Conservation (phyloP, 1,140 invertebrate species). For the Bombyx mori region ASM3026992v2 NC_085121.1:12724501-12725000, state of each 20-base stretch:
- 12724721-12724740: no score
- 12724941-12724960: conserved; percentile 76
- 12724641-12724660: no score
- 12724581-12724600: no score
- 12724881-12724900: conserved; percentile 75
- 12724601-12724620: no score
- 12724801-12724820: conserved; percentile 68
- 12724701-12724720: no score
- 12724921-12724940: conserved; percentile 83
- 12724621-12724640: no score
- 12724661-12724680: no score
- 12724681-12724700: no score
- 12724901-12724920: conserved; percentile 72
- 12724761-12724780: conserved; percentile 60
- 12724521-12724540: no score
- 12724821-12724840: conserved; percentile 71
- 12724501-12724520: no score
- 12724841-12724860: conserved; percentile 74
- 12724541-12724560: no score
- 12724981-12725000: conserved; percentile 72
- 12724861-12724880: conserved; percentile 73
- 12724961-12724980: conserved; percentile 76
- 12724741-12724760: conserved; percentile 32
- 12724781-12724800: conserved; percentile 68
- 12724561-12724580: no score